Evolutionary conservation across 2,888 invertebrate species (phyloP), one percentile per base, ranked within the genome.

Genomic region (Baccha elongata): DNA sequence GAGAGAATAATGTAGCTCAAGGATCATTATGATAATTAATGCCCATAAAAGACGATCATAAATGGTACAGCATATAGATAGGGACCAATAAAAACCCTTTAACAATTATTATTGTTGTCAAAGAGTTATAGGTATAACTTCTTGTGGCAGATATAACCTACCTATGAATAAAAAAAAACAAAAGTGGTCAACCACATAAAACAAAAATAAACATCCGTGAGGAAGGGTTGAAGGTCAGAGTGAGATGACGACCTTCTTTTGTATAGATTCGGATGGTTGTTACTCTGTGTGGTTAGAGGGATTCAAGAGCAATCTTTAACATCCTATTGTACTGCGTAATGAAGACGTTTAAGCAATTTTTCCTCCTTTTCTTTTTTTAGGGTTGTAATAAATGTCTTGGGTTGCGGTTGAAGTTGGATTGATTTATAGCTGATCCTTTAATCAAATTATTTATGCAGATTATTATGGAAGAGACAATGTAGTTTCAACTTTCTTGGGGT

Each of bases 111-210:
- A 11, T 52, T 50, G 26, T 44, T 44, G 21, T 60, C 42, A n/a
- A 40, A 53, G 52, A 60, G 35, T 35, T 19, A 35, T 53, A 50
- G 26, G 44, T 44, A n/a, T 48, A 58, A 13, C 26, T 50, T 62
- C 46, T 42, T 72, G 19, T 60, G 73, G 23, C 50, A 74, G 13
- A 35, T 35, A n/a, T n/a, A n/a, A n/a, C n/a, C n/a, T 58, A 3
- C 11, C 6, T 42, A 17, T 40, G 53, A 65, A 48, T 35, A 58
- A 78, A 23, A 5, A 35, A 7, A 75, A 58, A 71, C 75, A 83
- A 83, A 83, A 68, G 73, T 78, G 84, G 84, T 84, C 84, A 84
- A 74, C 84, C 84, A 74, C 78, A 84, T 79, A 78, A 73, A 84
- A 84, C 73, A 78, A 78, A 84, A 73, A 84, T 69, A 84, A 84